A percentile compares a stretch with the other conserved stretches of the same genome.
Conservation (phyloP, 2,797 vertebrate genomes). For the Hemibagrus guttatus region DNA sequence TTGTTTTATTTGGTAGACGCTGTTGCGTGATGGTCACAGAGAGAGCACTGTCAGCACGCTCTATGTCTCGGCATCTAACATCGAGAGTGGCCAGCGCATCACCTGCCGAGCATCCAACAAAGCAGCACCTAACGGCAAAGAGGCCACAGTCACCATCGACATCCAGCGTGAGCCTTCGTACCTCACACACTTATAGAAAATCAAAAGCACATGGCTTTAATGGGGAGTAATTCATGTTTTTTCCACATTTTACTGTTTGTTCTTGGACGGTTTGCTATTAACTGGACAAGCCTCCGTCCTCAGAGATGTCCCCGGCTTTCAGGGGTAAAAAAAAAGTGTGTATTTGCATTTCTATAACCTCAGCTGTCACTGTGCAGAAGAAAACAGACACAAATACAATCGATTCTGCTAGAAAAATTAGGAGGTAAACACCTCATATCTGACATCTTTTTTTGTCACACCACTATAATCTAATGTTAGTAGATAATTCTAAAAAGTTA, state of each 20-base stretch:
- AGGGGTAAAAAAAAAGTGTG: background rate
- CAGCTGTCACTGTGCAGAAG: constrained; percentile 16
- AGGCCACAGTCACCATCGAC: constrained; percentile 85
- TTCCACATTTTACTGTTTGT: background rate
- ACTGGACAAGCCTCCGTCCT: too few species aligned
- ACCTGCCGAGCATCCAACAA: constrained; percentile 87
- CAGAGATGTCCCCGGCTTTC: background rate
- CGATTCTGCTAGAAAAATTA: constrained; percentile 42
- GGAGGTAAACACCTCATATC: background rate
- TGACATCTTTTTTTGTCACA: background rate
- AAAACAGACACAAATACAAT: background rate
- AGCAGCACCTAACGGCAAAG: constrained; percentile 84
- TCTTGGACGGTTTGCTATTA: background rate
- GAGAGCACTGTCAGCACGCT: constrained; percentile 89
- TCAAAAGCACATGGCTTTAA: background rate
- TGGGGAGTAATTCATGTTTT: background rate
- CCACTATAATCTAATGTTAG: too few species aligned
- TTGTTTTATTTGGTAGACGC: constrained; percentile 67
- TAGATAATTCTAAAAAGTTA: too few species aligned
- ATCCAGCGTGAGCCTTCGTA: constrained; percentile 85
- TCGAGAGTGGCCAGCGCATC: constrained; percentile 86
- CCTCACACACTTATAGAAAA: background rate
- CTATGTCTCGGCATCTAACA: constrained; percentile 80
- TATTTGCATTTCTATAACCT: constrained; percentile 43
- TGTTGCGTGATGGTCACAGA: constrained; percentile 81